Percentiles rank a stretch among this genome's conserved stretches.
Evolutionary conservation across 1,140 invertebrate genomes (phyloP).

Genomic region (Orius laevigatus): DNA sequence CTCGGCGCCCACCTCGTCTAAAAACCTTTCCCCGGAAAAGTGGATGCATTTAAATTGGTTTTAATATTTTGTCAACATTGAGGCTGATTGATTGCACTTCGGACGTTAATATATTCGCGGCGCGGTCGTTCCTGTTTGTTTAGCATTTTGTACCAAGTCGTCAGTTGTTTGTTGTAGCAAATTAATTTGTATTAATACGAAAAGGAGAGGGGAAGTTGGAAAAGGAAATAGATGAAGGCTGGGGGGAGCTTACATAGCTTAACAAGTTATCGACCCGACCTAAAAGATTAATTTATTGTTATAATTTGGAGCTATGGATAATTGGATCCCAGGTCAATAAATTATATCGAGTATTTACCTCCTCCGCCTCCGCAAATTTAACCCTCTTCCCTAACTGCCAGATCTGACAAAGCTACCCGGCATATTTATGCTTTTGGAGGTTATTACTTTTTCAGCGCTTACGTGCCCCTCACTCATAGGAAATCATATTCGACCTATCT

Average conservation of each 20-base stretch:
- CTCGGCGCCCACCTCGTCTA: no score
- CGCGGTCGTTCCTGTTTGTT: conserved; percentile 5
- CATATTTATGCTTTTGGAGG: no score
- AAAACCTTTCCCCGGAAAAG: not conserved
- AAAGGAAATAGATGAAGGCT: not conserved
- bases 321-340: no score
- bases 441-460: no score
- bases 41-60: conserved; percentile 15
- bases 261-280: conserved; percentile 14
- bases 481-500: no score
- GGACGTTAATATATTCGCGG: conserved; percentile 9
- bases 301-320: no score
- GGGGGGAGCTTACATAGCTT: conserved; percentile 7
- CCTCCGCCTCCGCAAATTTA: no score
- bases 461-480: no score
- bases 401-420: no score
- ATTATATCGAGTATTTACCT: no score
- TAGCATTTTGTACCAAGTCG: conserved; percentile 11
- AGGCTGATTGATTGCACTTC: conserved; percentile 11
- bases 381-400: no score
- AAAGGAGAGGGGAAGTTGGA: not conserved
- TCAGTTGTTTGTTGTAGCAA: conserved; percentile 13
- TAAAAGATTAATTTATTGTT: conserved; percentile 14
- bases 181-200: conserved; percentile 15
- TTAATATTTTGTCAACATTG: conserved; percentile 11